Evolutionary conservation across 1,140 invertebrate genomes (phyloP).

Genomic region (Drosophila paulistorum): DNA sequence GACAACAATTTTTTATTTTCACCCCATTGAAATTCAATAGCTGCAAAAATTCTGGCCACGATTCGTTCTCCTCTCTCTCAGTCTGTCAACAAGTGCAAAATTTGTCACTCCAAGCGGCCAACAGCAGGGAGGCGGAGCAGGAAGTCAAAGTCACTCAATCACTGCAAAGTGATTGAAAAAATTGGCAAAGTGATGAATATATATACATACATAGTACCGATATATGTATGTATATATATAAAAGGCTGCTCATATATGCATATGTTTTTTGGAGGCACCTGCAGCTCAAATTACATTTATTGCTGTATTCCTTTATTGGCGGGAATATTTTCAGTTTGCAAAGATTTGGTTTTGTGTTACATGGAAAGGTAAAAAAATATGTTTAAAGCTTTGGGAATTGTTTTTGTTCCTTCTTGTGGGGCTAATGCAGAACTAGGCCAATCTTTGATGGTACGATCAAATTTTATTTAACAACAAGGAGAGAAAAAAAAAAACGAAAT

Average conservation of each 20-base stretch:
- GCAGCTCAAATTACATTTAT: conserved; percentile 28
- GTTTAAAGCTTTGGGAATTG: too few relatives aligned
- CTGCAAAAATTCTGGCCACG: conserved; percentile 68
- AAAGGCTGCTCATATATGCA: conserved; percentile 1
- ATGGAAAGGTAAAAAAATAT: too few relatives aligned
- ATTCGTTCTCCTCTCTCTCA: conserved; percentile 13
- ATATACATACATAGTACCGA: neutral
- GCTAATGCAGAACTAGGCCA: too few relatives aligned
- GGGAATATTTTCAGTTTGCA: too few relatives aligned
- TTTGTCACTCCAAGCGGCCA: conserved; percentile 49
- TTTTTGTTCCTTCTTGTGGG: too few relatives aligned
- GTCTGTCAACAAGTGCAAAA: conserved; percentile 73
- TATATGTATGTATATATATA: neutral
- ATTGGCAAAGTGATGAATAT: conserved; percentile 4
- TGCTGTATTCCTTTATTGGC: neutral
- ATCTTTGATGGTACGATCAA: too few relatives aligned
- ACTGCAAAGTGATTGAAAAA: conserved; percentile 37
- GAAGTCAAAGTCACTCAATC: conserved; percentile 58
- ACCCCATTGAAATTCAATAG: conserved; percentile 65
- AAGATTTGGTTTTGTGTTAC: too few relatives aligned
- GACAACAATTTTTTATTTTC: conserved; percentile 53
- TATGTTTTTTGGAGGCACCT: neutral
- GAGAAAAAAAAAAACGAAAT: too few relatives aligned
- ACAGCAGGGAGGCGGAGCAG: neutral
- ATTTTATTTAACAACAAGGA: too few relatives aligned